phyloP scores from a whole-genome alignment of 37 sponge, comb jelly and placozoan genomes.

The Chondrosia reniformis region DNA sequence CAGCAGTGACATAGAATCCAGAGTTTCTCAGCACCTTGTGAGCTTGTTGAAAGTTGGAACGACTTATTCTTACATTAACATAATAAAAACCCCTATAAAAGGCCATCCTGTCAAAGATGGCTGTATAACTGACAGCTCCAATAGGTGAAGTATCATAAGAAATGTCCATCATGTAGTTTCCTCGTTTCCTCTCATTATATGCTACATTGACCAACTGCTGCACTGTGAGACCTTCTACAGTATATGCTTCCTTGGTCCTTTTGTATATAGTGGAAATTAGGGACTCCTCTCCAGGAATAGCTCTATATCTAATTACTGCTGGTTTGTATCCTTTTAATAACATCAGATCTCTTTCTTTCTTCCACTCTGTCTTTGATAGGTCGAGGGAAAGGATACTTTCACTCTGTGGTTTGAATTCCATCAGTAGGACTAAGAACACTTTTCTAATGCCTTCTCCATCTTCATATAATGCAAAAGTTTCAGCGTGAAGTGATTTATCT shows the following conservation, averaged over 20 bases:
- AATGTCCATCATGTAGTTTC: background rate
- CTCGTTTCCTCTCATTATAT: background rate
- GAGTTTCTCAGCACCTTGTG: background rate
- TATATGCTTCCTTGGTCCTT: background rate
- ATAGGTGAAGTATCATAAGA: background rate
- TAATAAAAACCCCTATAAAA: too few species aligned
- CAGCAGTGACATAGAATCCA: background rate
- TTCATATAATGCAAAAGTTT: too few species aligned
- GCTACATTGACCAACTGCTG: background rate
- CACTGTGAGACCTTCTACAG: background rate
- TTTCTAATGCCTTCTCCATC: too few species aligned
- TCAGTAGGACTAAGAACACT: too few species aligned
- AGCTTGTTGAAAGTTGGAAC: background rate
- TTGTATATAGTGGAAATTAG: background rate
- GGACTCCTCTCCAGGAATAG: background rate
- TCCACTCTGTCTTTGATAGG: background rate
- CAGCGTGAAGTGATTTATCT: too few species aligned
- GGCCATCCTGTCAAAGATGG: background rate
- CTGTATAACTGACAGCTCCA: background rate
- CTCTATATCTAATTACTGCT: background rate
- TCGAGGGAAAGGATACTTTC: background rate
- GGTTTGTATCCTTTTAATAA: background rate
- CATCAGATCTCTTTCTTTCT: background rate
- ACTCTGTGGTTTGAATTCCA: too few species aligned
- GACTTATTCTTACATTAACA: background rate